These are phyloP conservation scores for Coleophora deauratella DNA, from an alignment of 2,888 invertebrate genomes.

Conservation along the genomic window DNA sequence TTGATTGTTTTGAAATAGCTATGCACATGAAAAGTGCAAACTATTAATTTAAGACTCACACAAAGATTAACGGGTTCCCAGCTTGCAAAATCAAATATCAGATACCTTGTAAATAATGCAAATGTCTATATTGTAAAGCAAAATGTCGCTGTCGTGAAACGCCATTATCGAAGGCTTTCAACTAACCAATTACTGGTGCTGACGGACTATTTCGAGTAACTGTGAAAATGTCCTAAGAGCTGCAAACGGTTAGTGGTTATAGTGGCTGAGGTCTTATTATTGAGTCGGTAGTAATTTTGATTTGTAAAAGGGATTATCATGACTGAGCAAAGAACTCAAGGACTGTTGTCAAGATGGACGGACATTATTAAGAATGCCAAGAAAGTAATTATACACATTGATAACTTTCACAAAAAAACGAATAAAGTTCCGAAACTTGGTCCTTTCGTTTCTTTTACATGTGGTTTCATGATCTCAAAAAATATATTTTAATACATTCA, in stretches of 20 bases:
- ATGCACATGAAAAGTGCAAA: too few relatives aligned
- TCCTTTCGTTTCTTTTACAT: too few relatives aligned
- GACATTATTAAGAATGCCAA: too few relatives aligned
- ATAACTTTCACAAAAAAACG: too few relatives aligned
- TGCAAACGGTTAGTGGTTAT: conserved; percentile 3
- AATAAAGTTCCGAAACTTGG: too few relatives aligned
- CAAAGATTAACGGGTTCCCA: too few relatives aligned
- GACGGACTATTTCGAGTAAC: conserved; percentile 11
- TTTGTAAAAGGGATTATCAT: background rate
- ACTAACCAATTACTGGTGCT: conserved; percentile 23
- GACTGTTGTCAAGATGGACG: too few relatives aligned
- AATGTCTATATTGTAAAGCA: conserved; percentile 23
- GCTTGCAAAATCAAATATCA: conserved; percentile 3
- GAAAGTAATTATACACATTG: too few relatives aligned
- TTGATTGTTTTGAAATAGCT: too few relatives aligned
- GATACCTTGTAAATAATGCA: conserved; percentile 19
- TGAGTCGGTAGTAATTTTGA: background rate
- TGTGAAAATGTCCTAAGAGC: conserved; percentile 7
- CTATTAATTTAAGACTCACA: too few relatives aligned
- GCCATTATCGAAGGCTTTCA: conserved; percentile 21
- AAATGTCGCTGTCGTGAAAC: conserved; percentile 19
- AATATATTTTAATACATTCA: too few relatives aligned
- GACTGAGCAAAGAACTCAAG: background rate
- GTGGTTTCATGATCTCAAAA: too few relatives aligned
- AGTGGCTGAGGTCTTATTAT: conserved; percentile 1